Conservation (phyloP, 2,113 vertebrate species). For the Uropsilus gracilis region DNA sequence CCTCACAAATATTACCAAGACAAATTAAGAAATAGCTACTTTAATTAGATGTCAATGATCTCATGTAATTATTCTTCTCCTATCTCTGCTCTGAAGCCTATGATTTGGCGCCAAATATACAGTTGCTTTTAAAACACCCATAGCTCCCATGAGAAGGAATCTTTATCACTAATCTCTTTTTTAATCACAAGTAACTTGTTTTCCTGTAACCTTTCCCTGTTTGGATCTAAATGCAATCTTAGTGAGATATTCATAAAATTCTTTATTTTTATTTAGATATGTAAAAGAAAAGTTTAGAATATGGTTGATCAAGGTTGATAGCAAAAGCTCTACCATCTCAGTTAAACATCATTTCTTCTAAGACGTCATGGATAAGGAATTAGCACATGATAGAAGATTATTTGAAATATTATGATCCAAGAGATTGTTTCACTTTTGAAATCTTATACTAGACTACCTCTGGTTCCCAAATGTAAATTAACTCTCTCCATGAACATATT, state of each 20-base stretch:
- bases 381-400: not conserved
- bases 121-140: not conserved
- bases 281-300: not conserved
- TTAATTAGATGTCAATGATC: not conserved
- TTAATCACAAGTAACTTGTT: not conserved
- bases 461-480: not conserved
- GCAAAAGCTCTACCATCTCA: not conserved
- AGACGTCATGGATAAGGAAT: not conserved
- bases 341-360: not conserved
- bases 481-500: not conserved
- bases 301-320: not conserved
- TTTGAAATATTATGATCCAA: not conserved
- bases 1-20: not conserved
- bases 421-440: not conserved
- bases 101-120: not conserved
- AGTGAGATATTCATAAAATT: not conserved
- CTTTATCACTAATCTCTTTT: not conserved
- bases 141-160: not conserved
- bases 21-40: not conserved
- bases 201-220: not conserved
- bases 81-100: not conserved
- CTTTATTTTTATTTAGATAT: not conserved
- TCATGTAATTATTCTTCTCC: not conserved
- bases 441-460: not conserved
- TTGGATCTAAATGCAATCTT: not conserved